A percentile compares a stretch with the other conserved stretches of the same genome.
Conservation (phyloP, 2,888 invertebrate species). For the Thymelicus acteon region DNA sequence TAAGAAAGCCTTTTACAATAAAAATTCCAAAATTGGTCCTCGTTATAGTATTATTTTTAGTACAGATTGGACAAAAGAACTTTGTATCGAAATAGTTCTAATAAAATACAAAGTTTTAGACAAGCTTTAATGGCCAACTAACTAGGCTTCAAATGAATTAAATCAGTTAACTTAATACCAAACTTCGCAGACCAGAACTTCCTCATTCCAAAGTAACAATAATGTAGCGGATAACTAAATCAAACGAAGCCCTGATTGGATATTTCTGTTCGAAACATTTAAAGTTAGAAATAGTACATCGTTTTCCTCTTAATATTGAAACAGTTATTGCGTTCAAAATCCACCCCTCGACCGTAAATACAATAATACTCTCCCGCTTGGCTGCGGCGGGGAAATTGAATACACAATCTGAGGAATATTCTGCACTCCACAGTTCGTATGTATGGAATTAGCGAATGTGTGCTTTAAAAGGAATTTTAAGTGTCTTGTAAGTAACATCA, state of each 20-base stretch:
- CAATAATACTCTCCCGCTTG: conserved; percentile 4
- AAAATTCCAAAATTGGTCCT: too few species aligned
- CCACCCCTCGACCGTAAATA: conserved; percentile 18
- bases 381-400: conserved; percentile 13
- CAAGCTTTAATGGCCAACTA: too few species aligned
- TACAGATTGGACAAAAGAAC: too few species aligned
- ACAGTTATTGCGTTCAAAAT: conserved; percentile 22
- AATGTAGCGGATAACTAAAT: not conserved
- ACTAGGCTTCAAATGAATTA: not conserved
- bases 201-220: not conserved
- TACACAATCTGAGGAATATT: conserved; percentile 13
- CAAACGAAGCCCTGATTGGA: conserved; percentile 3
- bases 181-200: not conserved
- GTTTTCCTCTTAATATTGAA: conserved; percentile 14
- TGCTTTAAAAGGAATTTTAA: conserved; percentile 2
- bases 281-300: conserved; percentile 17
- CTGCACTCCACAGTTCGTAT: not conserved
- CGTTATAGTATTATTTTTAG: too few species aligned
- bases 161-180: not conserved
- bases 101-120: too few species aligned
- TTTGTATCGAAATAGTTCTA: too few species aligned
- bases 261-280: conserved; percentile 11
- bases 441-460: not conserved
- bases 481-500: not conserved
- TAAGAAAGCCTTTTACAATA: too few species aligned